Conservation (phyloP, 2,888 invertebrate genomes). For the Macaria liturata region DNA sequence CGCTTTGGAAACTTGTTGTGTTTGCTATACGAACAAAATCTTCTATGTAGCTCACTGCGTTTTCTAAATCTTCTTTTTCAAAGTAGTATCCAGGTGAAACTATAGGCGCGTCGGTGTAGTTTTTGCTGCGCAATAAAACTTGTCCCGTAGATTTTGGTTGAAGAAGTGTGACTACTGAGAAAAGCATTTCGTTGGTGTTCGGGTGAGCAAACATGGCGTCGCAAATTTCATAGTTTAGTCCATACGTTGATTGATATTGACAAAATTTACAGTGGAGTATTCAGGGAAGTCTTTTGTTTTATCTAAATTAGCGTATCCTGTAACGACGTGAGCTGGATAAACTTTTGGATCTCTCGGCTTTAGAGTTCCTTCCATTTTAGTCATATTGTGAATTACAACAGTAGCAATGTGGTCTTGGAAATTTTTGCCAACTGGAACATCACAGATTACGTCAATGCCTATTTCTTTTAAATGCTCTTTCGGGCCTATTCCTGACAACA, state of each 20-base stretch:
- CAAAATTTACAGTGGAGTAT: constrained; percentile 39
- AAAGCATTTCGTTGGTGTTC: constrained; percentile 28
- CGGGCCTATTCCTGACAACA: constrained; percentile 57
- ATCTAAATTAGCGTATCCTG: constrained; percentile 39
- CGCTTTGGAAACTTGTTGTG: constrained; percentile 42
- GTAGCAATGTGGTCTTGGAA: constrained; percentile 44
- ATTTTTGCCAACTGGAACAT: constrained; percentile 53
- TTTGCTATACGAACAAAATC: constrained; percentile 45
- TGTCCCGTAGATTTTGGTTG: constrained; percentile 44
- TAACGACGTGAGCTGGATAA: constrained; percentile 52
- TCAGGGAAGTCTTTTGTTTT: constrained; percentile 39
- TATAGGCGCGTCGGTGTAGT: constrained; percentile 36
- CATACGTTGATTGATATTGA: constrained; percentile 25
- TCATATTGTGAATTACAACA: constrained; percentile 33
- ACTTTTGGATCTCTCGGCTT: constrained; percentile 40
- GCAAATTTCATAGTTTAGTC: constrained; percentile 27
- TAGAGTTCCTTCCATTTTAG: constrained; percentile 15
- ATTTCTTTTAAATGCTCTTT: constrained; percentile 41
- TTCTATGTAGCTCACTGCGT: constrained; percentile 38
- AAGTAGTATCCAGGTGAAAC: constrained; percentile 39
- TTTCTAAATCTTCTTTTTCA: constrained; percentile 42
- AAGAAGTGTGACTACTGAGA: constrained; percentile 34
- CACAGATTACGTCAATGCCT: constrained; percentile 41
- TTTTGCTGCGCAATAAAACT: constrained; percentile 23
- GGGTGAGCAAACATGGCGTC: constrained; percentile 27